Percentiles rank a stretch among this genome's conserved stretches.
Evolutionary conservation across 2,888 invertebrate species (phyloP).

Genomic region (Drosophila cognata): DNA sequence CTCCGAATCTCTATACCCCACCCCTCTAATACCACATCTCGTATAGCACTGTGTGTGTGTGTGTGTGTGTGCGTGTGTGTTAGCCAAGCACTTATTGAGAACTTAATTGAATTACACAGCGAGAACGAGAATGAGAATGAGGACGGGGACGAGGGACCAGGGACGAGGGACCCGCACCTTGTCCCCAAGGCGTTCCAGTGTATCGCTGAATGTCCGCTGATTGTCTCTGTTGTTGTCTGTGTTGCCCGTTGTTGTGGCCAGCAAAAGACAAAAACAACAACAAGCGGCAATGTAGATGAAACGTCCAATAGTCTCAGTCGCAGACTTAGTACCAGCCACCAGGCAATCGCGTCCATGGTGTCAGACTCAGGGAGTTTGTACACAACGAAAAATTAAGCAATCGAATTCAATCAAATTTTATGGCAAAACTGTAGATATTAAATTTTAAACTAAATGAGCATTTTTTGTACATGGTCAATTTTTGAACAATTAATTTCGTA

Average conservation of each 20-base stretch:
- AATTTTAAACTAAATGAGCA: not conserved
- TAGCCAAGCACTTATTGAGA: slow-evolving; percentile 70
- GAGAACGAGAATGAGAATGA: slow-evolving; percentile 23
- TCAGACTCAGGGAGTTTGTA: slow-evolving; percentile 12
- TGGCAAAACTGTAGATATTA: not conserved
- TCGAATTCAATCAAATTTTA: not conserved
- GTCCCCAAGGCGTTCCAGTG: slow-evolving; percentile 63
- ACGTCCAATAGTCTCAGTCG: slow-evolving; percentile 25
- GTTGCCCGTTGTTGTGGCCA: slow-evolving; percentile 51
- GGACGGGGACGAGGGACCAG: not conserved
- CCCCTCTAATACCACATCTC: slow-evolving; percentile 40
- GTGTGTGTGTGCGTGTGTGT: slow-evolving; percentile 43
- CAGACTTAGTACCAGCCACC: slow-evolving; percentile 32
- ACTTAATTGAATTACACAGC: slow-evolving; percentile 75
- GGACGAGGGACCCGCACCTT: slow-evolving; percentile 55
- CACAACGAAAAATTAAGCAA: not conserved
- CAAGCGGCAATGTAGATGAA: slow-evolving; percentile 57
- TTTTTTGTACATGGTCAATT: no score
- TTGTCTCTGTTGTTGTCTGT: slow-evolving; percentile 34
- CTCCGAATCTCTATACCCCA: slow-evolving; percentile 6
- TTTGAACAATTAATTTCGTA: not conserved
- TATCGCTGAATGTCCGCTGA: slow-evolving; percentile 29
- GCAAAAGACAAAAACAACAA: slow-evolving; percentile 53
- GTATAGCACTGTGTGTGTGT: not conserved
- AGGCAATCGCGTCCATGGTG: slow-evolving; percentile 27